Evolutionary conservation across 1,140 invertebrate species (phyloP).

Genomic region (Diplogasteroides magnus): DNA sequence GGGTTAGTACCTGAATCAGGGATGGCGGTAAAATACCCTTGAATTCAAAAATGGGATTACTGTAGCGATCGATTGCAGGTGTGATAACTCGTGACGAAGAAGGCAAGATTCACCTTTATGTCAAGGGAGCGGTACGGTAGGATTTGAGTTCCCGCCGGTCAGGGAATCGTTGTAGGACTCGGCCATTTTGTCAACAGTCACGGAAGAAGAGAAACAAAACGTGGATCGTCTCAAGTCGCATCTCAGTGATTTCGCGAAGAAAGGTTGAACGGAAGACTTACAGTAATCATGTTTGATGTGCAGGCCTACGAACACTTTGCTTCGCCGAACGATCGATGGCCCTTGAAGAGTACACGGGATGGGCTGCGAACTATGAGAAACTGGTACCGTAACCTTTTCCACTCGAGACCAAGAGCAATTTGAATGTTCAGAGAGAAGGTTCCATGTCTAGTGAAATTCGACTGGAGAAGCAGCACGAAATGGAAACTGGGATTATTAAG

Average conservation of each 20-base stretch:
- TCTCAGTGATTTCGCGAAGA: conserved; percentile 82
- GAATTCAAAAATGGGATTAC: too few relatives aligned
- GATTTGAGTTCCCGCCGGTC: conserved; percentile 78
- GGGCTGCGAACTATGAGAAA: conserved; percentile 74
- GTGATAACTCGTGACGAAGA: too few relatives aligned
- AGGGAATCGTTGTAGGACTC: conserved; percentile 64
- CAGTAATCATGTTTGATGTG: conserved; percentile 71
- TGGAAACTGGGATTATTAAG: too few relatives aligned
- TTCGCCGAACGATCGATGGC: conserved; percentile 75
- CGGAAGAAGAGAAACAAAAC: conserved; percentile 70
- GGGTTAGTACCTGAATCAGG: conserved; percentile 64
- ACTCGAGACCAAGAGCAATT: neutral
- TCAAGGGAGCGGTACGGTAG: conserved; percentile 80
- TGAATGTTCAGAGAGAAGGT: neutral
- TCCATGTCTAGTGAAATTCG: too few relatives aligned
- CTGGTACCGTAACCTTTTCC: conserved; percentile 58
- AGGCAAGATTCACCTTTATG: conserved; percentile 71
- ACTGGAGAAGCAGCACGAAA: too few relatives aligned
- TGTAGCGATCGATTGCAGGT: too few relatives aligned
- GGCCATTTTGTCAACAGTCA: conserved; percentile 79
- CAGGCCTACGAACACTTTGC: conserved; percentile 74
- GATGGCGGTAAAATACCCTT: conserved; percentile 73
- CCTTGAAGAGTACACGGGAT: conserved; percentile 69
- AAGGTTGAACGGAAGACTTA: conserved; percentile 71
- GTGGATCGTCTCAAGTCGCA: conserved; percentile 75